A percentile compares a stretch with the other conserved stretches of the same genome.
These are phyloP conservation scores for Ophion ventricosus DNA, from an alignment of 2,888 invertebrate species.

Conservation along the genomic window DNA sequence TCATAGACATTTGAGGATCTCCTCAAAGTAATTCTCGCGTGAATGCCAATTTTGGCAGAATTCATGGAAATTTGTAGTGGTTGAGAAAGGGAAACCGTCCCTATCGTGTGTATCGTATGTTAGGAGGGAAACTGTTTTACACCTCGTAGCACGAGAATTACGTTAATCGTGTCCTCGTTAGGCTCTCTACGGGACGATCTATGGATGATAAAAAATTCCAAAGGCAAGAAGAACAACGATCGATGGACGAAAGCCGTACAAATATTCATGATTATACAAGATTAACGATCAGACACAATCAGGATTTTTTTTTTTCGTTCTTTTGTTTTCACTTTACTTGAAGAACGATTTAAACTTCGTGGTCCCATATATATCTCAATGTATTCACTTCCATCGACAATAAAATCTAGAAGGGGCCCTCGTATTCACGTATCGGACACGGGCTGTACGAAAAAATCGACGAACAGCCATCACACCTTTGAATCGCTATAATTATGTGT, in stretches of 20 bases:
- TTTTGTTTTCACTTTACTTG: conserved; percentile 3
- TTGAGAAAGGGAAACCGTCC: background rate
- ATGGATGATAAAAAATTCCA: background rate
- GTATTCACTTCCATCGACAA: conserved; percentile 52
- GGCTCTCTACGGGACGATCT: too few relatives aligned
- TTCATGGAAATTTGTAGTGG: background rate
- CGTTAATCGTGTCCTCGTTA: background rate
- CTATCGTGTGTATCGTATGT: background rate
- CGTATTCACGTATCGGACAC: background rate
- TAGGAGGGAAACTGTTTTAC: too few relatives aligned
- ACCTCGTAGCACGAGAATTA: background rate
- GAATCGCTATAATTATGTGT: background rate
- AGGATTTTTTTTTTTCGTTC: background rate
- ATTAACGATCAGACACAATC: background rate
- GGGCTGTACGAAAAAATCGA: conserved; percentile 16
- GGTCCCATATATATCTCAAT: conserved; percentile 76
- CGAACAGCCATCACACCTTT: background rate
- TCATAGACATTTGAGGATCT: background rate
- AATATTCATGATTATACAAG: background rate
- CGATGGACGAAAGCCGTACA: background rate
- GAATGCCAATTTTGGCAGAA: background rate
- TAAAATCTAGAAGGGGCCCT: conserved; percentile 23
- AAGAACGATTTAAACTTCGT: conserved; percentile 66
- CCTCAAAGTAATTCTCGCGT: background rate
- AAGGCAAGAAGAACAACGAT: background rate